Conservation (phyloP, 1,140 invertebrate genomes). For the Zaprionus gabonicus region DNA sequence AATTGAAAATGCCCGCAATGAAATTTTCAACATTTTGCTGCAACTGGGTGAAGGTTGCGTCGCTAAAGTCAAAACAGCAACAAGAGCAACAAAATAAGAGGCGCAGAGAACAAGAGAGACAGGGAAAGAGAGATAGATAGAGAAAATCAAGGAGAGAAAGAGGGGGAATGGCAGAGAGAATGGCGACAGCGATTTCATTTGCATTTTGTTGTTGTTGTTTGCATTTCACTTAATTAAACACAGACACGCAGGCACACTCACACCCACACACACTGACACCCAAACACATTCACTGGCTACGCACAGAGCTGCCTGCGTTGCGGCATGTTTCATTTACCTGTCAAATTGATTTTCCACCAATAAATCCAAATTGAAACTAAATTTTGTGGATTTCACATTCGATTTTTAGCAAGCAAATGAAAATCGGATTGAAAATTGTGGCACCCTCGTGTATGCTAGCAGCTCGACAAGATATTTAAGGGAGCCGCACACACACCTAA, state of each 20-base stretch:
- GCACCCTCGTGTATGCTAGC: no score
- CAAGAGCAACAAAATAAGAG: neutral
- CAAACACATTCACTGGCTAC: neutral
- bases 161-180: neutral
- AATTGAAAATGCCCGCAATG: conserved; percentile 45
- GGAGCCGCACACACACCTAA: neutral
- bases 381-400: neutral
- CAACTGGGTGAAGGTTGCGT: conserved; percentile 61
- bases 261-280: neutral
- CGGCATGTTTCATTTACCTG: neutral
- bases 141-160: neutral
- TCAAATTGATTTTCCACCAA: neutral
- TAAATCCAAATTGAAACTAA: neutral
- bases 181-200: conserved; percentile 33
- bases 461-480: neutral
- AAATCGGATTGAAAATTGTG: neutral
- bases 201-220: conserved; percentile 22
- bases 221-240: conserved; percentile 36
- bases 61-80: conserved; percentile 16
- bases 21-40: conserved; percentile 35
- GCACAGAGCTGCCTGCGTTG: conserved; percentile 11
- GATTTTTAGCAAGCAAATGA: no score
- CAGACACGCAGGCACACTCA: conserved; percentile 8
- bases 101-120: neutral
- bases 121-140: neutral